Evolutionary conservation across 2,888 invertebrate genomes (phyloP), one percentile per base, ranked within the genome.

Genomic region (Drosophila birchii): DNA sequence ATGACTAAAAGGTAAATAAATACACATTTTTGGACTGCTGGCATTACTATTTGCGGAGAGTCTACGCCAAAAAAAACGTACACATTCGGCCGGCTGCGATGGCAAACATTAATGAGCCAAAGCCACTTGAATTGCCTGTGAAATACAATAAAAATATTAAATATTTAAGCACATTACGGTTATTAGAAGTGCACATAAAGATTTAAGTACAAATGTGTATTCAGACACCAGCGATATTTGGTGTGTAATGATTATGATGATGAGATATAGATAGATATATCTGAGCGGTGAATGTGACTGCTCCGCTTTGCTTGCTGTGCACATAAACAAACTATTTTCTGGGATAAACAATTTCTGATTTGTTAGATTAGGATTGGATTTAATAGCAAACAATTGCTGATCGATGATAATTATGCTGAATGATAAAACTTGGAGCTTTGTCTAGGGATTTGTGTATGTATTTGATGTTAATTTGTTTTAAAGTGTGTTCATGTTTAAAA

Each of bases 1-100:
- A 81, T 89, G 84, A 89, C 89, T 79, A 89, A 89, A 83, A 86
- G 80, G 83, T 86, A 88, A 89, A 86, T 86, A 85, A 89, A 86
- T 87, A 86, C 66, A 68, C 63, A 71, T 71, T 82, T 88, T 85
- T 83, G 70, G 84, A 61, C 77, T 85, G 73, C 32, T 72, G 80
- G 67, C 63, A 49, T 80, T 79, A 77, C 75, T 84, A 81, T 85
- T 85, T 86, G 80, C 84, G 67, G 66, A 66, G 57, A 51, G 75
- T 66, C 78, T 75, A 78, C 81, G 81, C 83, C 86, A 84, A 69
- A 84, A 69, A 70, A 58, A 58, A 26, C 5, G 51, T 57, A 73
- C 54, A 51, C 41, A 66, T 56, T 57, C 43, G 51, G 60, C 44
- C 29, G 60, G 47, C 41, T 20, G 47, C 71, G 58, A 78, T 80